Conservation (phyloP, 2,797 vertebrate genomes). For the Sebastes iracundus region DNA sequence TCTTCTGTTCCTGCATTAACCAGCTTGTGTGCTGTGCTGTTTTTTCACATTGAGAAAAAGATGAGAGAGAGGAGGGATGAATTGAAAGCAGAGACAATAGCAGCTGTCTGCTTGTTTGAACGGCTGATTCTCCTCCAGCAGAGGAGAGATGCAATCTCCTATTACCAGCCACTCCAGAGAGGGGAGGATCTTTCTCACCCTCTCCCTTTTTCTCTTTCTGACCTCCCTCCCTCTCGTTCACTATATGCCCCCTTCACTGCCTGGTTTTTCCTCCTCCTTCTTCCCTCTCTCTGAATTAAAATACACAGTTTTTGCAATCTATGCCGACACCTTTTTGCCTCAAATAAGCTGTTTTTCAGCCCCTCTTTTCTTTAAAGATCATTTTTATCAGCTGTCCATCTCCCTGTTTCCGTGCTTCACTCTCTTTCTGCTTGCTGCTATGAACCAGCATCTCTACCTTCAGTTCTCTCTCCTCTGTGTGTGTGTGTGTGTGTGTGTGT, state of each 20-base stretch:
- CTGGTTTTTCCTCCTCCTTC: background rate
- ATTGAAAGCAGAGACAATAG: conserved; percentile 40
- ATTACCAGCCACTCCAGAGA: conserved; percentile 40
- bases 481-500: background rate
- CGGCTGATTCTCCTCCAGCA: conserved; percentile 30
- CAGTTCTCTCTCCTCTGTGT: conserved; percentile 29
- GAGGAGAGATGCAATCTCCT: conserved; percentile 36
- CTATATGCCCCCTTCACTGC: background rate
- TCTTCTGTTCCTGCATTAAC: background rate
- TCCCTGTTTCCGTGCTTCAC: conserved; percentile 1
- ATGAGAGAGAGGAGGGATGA: conserved; percentile 17
- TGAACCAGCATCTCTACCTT: conserved; percentile 52
- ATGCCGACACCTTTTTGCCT: background rate
- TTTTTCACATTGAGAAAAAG: conserved; percentile 4
- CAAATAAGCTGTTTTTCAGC: background rate
- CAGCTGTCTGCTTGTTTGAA: conserved; percentile 35
- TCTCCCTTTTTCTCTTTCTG: conserved; percentile 5
- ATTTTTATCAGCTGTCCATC: conserved; percentile 4
- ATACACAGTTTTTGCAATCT: background rate
- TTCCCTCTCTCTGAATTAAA: background rate
- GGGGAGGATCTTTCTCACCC: conserved; percentile 9
- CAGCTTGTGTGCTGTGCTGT: background rate
- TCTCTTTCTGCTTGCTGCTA: conserved; percentile 27
- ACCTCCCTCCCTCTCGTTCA: background rate
- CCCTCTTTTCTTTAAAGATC: background rate